Evolutionary conservation across 1,140 invertebrate species (phyloP), one percentile per base, ranked within the genome.

Genomic region (Euglossa dilemma): DNA sequence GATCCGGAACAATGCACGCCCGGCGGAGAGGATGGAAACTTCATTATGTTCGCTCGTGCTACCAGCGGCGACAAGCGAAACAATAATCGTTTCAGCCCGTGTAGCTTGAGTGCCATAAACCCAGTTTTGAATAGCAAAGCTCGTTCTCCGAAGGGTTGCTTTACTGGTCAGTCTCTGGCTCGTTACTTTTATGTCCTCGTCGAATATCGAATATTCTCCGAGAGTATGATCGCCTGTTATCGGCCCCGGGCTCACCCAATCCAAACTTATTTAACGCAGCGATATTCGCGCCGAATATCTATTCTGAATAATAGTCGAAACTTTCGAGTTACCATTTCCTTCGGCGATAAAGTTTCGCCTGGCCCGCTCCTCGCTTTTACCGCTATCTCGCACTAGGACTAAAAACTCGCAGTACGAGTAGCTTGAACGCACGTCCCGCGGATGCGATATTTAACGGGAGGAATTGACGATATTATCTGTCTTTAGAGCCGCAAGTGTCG

Each of bases 11-110:
- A 96, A 88, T 98, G 98, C 93, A 98, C 97, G 43, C 97, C 98
- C 9, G 98, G 98, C 77, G 97, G 98, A 69, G 97, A 98, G 92
- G 97, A 98, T 95, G 99, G 99, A 28, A 99, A 99, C 95, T 99
- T 98, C 94, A 99, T 99, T 91, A 99, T 99, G 98, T 99, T 99
- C 93, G 97, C 98, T 4, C 96, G 98, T 83, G 99, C 99, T 52
- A 99, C 98, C 57, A 98, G 98, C 86, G 99, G 99, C 36, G 98
- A 99, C 94, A 98, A 99, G 92, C 97, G 97, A 91, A 99, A 99
- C 94, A 99, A 99, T 94, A 98, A 99, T 93, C 97, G 97, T 91
- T 99, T 99, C 93, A 98, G 98, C 43, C 97, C 97, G 0, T 99
- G 97, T 92, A 99, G 98, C 73, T 94, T 99, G 56, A 97, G 97